These are phyloP conservation scores for Aporrectodea caliginosa DNA, from an alignment of 1,140 invertebrate genomes.

Conservation along the genomic window DNA sequence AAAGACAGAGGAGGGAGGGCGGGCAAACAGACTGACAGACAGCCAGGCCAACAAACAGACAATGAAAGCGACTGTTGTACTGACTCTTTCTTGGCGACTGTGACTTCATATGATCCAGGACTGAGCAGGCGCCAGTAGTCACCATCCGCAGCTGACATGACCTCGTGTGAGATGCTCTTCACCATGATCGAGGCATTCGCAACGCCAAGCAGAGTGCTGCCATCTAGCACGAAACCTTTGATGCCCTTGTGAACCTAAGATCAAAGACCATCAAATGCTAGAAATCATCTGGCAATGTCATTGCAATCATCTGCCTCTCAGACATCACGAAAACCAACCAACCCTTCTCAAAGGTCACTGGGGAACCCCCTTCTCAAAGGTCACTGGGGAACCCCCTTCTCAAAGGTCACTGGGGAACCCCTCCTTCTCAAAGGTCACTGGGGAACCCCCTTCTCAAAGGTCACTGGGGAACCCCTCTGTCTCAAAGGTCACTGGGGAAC, in stretches of 20 bases:
- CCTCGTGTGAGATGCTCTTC: constrained; percentile 53
- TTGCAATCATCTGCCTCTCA: no score
- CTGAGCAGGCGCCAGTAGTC: constrained; percentile 89
- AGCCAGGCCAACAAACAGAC: not conserved
- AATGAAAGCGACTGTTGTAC: constrained; percentile 33
- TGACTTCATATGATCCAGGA: constrained; percentile 83
- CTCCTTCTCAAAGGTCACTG: no score
- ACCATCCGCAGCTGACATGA: constrained; percentile 65
- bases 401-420: no score
- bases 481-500: no score
- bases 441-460: no score
- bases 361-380: no score
- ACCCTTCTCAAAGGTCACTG: no score
- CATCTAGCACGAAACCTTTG: constrained; percentile 77
- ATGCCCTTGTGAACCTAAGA: constrained; percentile 80
- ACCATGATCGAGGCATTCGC: constrained; percentile 71
- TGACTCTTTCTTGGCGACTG: constrained; percentile 69
- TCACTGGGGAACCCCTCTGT: no score
- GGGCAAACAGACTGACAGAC: not conserved
- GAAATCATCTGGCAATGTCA: no score
- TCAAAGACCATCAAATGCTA: no score
- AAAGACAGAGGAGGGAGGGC: not conserved
- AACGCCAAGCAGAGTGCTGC: constrained; percentile 67
- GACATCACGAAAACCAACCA: no score
- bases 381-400: no score